phyloP scores from a whole-genome alignment of 2,888 invertebrate species.

The Mesorhabditis spiculigera region DNA sequence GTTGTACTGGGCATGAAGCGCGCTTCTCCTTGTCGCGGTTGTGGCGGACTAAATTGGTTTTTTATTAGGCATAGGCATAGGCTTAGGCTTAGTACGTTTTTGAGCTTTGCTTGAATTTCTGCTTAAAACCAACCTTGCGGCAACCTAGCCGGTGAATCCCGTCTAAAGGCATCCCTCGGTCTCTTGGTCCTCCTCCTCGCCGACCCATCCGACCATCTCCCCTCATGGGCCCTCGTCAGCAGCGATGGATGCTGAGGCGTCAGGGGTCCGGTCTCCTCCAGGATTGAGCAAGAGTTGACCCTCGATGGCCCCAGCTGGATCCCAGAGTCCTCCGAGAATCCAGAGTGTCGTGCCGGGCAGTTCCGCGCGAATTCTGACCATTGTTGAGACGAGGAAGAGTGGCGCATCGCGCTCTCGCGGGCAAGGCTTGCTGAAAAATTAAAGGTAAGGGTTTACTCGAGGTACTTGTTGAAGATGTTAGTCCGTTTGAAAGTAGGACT shows the following conservation, averaged over 20 bases:
- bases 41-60: background rate
- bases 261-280: background rate
- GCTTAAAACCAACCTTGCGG: slow-evolving; percentile 23
- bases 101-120: background rate
- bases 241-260: slow-evolving; percentile 13
- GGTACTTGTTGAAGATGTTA: background rate
- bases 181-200: slow-evolving; percentile 19
- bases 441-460: slow-evolving; percentile 4
- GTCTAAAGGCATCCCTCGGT: slow-evolving; percentile 19
- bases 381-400: slow-evolving; percentile 18
- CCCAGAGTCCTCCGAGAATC: slow-evolving; percentile 18
- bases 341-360: slow-evolving; percentile 21
- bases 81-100: background rate
- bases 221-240: slow-evolving; percentile 44
- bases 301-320: slow-evolving; percentile 7
- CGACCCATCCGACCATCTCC: slow-evolving; percentile 47
- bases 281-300: background rate
- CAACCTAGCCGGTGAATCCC: slow-evolving; percentile 35
- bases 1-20: background rate
- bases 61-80: background rate
- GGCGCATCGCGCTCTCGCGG: slow-evolving; percentile 13
- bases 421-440: background rate
- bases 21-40: slow-evolving; percentile 2
- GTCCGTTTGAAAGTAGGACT: background rate
- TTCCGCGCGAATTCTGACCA: slow-evolving; percentile 15